Percentiles rank a stretch among this genome's conserved stretches.
phyloP scores from a whole-genome alignment of 2,888 invertebrate genomes.

The Cheilosia variabilis region DNA sequence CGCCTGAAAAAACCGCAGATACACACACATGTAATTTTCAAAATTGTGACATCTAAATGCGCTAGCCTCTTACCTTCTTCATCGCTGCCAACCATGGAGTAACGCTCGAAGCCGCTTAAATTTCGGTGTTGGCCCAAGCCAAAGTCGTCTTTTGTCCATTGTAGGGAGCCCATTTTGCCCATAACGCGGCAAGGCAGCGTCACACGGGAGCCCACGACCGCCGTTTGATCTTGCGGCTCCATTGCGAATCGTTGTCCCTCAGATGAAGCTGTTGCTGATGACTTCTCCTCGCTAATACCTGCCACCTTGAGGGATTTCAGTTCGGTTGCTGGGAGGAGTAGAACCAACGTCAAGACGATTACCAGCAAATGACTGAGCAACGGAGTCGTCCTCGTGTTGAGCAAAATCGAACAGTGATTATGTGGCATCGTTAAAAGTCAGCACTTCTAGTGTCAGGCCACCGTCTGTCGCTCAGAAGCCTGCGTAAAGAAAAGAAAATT shows the following conservation, averaged over 20 bases:
- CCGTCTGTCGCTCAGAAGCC: slow-evolving; percentile 67
- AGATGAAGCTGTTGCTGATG: slow-evolving; percentile 64
- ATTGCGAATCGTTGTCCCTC: slow-evolving; percentile 92
- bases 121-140: slow-evolving; percentile 96
- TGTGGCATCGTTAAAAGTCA: slow-evolving; percentile 74
- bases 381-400: slow-evolving; percentile 61
- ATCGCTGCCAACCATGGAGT: slow-evolving; percentile 97
- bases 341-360: slow-evolving; percentile 54
- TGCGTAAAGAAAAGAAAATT: slow-evolving; percentile 44
- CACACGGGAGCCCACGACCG: slow-evolving; percentile 93
- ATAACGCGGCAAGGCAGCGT: slow-evolving; percentile 95
- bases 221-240: slow-evolving; percentile 96
- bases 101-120: slow-evolving; percentile 95
- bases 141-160: slow-evolving; percentile 99
- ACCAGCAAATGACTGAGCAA: slow-evolving; percentile 55
- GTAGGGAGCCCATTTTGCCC: slow-evolving; percentile 94
- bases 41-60: slow-evolving; percentile 77
- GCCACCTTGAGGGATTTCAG: slow-evolving; percentile 70
- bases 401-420: slow-evolving; percentile 65
- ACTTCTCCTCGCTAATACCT: slow-evolving; percentile 76
- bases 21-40: slow-evolving; percentile 41
- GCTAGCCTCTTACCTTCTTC: slow-evolving; percentile 90
- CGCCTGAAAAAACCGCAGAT: slow-evolving; percentile 80
- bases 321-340: slow-evolving; percentile 64
- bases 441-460: slow-evolving; percentile 72